These are phyloP conservation scores for Drosophila histrio DNA, from an alignment of 2,888 invertebrate genomes.

Conservation along the genomic window DNA sequence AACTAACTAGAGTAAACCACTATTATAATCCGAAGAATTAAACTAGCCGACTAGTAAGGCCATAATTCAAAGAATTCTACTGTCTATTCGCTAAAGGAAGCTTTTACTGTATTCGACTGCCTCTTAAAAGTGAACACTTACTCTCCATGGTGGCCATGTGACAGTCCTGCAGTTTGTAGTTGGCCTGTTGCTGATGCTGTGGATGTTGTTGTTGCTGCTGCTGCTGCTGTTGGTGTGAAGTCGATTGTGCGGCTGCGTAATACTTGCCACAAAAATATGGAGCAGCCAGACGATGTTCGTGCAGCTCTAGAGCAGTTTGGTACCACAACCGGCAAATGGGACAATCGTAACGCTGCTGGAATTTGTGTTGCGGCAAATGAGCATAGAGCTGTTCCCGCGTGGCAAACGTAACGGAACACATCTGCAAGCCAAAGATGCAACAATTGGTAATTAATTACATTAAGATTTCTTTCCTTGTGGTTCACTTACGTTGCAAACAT, in stretches of 20 bases:
- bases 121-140: no score
- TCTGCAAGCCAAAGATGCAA: constrained; percentile 47
- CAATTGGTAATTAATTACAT: not conserved
- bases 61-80: no score
- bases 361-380: constrained; percentile 78
- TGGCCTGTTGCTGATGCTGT: constrained; percentile 42
- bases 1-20: no score
- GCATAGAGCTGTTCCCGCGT: constrained; percentile 73
- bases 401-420: constrained; percentile 73
- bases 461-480: not conserved
- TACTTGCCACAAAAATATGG: constrained; percentile 82
- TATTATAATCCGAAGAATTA: no score
- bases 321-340: constrained; percentile 81
- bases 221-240: constrained; percentile 19
- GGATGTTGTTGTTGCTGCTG: constrained; percentile 18
- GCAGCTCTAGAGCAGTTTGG: constrained; percentile 76
- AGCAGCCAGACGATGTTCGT: constrained; percentile 78
- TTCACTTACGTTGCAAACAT: constrained; percentile 81
- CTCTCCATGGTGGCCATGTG: constrained; percentile 76
- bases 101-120: no score
- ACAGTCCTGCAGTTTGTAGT: constrained; percentile 76
- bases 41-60: no score
- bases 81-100: no score
- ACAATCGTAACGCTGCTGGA: constrained; percentile 80
- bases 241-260: constrained; percentile 48